Base-by-base conservation (phyloP, 2,797 vertebrate genomes). In the Pangasius mekongensis region DNA sequence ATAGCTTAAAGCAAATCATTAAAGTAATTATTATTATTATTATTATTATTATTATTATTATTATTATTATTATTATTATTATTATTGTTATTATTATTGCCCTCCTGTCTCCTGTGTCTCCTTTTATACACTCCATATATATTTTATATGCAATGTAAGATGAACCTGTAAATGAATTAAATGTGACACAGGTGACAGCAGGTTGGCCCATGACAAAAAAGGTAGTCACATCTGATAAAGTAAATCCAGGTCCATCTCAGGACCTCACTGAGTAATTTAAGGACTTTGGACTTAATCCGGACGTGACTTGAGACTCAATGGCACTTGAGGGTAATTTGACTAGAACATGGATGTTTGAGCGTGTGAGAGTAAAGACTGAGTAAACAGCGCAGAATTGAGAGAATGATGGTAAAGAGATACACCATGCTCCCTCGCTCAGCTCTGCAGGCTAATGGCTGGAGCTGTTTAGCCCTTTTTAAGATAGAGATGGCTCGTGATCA, bases 401-500 rank as follows among this genome's bases (percentile, higher is more conserved):
- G 58, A 30, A 64, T 47, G 78, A 62, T 60, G 78, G 62, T 60
- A 60, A 81, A 81, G 24, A 47, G 24, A 64, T 62, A 47, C 58
- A 54, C 66, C 27, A 11, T 88, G 66, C 74, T 80, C 62, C 39
- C 56, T 81, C 20, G 13, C 43, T 67, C 54, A 86, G 52, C 47
- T 91, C 81, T 73, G 78, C 60, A 90, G 87, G 88, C 90, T 93
- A 94, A 94, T 93, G 92, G 93, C 94, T 93, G 93, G 87, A 84
- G 88, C 90, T 92, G 93, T 88, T 94, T 95, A 93, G 93, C 91
- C 91, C 93, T 94, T 95, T 94, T 95, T 94, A 94, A 94, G 93
- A 93, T 91, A 93, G 93, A 95, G 93, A 93, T 95, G 93, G 94
- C 93, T 94, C 93, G 92, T 94, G 94, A 95, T 95, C 93, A 94